A percentile compares a stretch with the other conserved stretches of the same genome.
Evolutionary conservation across 2,888 invertebrate species (phyloP).

Genomic region (Agrochola macilenta): DNA sequence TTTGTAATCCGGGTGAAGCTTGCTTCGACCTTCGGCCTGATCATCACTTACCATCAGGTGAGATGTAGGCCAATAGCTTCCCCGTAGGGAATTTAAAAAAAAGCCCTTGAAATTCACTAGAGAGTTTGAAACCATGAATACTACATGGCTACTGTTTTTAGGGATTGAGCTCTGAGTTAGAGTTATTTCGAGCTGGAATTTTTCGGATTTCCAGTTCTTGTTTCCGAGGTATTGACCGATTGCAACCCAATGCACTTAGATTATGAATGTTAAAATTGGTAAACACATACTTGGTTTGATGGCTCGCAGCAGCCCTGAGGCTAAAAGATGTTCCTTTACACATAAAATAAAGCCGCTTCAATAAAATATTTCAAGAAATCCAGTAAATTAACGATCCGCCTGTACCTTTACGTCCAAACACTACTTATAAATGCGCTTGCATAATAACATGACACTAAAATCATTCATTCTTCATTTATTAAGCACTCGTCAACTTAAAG

Average conservation of each 20-base stretch:
- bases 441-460: constrained; percentile 11
- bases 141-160: not conserved
- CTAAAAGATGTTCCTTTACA: not conserved
- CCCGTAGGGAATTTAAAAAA: too few species aligned
- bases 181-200: not conserved
- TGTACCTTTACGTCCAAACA: too few species aligned
- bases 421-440: constrained; percentile 15
- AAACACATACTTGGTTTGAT: too few species aligned
- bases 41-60: too few species aligned
- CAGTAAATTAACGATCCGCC: too few species aligned
- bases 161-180: too few species aligned
- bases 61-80: too few species aligned
- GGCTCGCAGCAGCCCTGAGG: not conserved
- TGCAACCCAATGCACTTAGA: not conserved
- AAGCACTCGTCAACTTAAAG: constrained; percentile 19
- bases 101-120: not conserved
- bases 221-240: not conserved
- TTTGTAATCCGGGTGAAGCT: too few species aligned
- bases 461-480: constrained; percentile 22
- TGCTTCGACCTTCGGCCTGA: too few species aligned
- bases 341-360: constrained; percentile 5
- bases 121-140: not conserved
- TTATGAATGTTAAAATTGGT: not conserved
- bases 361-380: constrained; percentile 2
- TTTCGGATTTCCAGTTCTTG: too few species aligned